phyloP scores from a whole-genome alignment of 2,113 vertebrate species.

The Helogale parvula region DNA sequence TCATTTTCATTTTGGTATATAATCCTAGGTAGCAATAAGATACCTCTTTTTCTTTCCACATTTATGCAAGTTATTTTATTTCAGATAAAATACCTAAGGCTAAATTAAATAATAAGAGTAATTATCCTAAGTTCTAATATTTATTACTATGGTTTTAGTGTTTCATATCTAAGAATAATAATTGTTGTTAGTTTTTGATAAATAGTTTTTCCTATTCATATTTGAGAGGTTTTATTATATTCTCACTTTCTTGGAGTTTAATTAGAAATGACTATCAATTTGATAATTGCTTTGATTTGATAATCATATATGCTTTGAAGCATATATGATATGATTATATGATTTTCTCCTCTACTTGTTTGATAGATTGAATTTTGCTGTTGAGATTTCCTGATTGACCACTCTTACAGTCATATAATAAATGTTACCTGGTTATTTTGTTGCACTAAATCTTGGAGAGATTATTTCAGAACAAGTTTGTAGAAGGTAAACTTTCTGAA shows the following conservation, averaged over 20 bases:
- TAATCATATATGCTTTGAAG: not conserved
- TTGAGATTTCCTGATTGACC: not conserved
- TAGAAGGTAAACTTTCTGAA: not conserved
- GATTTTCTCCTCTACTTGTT: not conserved
- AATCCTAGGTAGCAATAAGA: not conserved
- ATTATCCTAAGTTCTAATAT: not conserved
- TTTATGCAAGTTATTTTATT: not conserved
- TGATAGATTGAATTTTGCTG: not conserved
- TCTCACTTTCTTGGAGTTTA: not conserved
- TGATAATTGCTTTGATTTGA: no score
- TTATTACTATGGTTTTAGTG: not conserved
- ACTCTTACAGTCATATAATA: not conserved
- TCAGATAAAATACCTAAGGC: not conserved
- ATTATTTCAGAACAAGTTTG: not conserved
- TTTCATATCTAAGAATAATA: not conserved
- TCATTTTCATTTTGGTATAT: not conserved
- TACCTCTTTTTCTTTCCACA: not conserved
- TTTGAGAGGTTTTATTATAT: not conserved
- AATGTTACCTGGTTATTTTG: not conserved
- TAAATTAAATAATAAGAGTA: not conserved
- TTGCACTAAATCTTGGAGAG: not conserved
- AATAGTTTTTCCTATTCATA: not conserved
- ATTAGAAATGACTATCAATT: not conserved
- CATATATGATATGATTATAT: not conserved
- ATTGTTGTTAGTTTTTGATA: not conserved